These are phyloP conservation scores for Saturnia japonica DNA, from an alignment of 2,888 invertebrate genomes.

Conservation along the genomic window DNA sequence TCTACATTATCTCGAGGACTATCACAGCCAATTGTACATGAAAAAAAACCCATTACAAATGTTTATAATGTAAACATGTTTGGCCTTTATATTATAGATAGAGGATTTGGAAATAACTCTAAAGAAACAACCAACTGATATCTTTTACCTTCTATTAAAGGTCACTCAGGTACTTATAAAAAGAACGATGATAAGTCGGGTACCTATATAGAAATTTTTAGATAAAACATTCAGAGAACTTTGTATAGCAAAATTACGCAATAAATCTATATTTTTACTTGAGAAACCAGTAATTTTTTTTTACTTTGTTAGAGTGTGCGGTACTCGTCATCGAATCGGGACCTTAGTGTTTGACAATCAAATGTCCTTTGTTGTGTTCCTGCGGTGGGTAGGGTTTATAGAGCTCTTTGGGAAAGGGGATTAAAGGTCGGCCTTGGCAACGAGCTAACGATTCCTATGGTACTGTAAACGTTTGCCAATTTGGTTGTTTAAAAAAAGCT, in stretches of 20 bases:
- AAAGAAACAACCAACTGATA: not conserved
- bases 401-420: too few relatives aligned
- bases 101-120: constrained; percentile 10
- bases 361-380: too few relatives aligned
- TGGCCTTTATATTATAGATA: constrained; percentile 12
- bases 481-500: too few relatives aligned
- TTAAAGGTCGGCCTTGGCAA: too few relatives aligned
- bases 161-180: not conserved
- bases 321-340: too few relatives aligned
- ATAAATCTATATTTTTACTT: too few relatives aligned
- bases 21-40: constrained; percentile 4
- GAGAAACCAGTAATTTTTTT: too few relatives aligned
- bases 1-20: constrained; percentile 9
- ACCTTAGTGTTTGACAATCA: too few relatives aligned
- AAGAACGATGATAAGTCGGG: not conserved
- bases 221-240: not conserved
- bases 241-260: not conserved
- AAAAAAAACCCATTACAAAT: constrained; percentile 19
- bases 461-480: too few relatives aligned
- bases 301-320: too few relatives aligned
- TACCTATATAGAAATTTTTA: not conserved
- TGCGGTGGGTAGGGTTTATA: too few relatives aligned
- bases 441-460: too few relatives aligned
- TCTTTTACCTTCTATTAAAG: constrained; percentile 7
- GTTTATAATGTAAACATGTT: constrained; percentile 17